phyloP scores from a whole-genome alignment of 2,113 vertebrate species.

The Megaceryle torquata region DNA sequence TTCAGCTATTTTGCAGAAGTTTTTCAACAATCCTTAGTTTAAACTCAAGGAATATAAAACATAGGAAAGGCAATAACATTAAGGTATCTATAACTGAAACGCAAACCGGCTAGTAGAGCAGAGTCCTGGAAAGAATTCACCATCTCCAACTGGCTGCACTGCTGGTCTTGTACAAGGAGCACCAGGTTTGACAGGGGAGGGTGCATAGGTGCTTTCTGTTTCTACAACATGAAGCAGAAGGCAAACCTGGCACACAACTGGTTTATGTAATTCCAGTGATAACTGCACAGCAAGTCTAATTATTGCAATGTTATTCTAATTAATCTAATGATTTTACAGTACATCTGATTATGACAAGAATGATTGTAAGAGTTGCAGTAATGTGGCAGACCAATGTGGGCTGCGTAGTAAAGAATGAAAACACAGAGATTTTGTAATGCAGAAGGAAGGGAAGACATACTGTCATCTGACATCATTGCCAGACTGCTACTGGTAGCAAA shows the following conservation, averaged over 20 bases:
- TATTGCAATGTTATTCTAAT: neutral
- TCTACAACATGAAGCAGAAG: neutral
- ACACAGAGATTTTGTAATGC: neutral
- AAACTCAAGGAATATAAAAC: neutral
- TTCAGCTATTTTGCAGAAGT: neutral
- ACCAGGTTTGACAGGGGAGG: neutral
- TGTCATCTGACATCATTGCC: neutral
- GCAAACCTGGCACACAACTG: neutral
- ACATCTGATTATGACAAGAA: neutral
- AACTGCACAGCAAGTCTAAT: neutral
- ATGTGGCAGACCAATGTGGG: neutral
- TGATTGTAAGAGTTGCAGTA: neutral
- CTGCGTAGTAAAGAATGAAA: neutral
- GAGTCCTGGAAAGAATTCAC: neutral
- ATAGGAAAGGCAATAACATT: neutral
- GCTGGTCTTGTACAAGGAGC: neutral
- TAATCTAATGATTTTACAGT: neutral
- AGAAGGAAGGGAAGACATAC: neutral
- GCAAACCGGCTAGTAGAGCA: neutral
- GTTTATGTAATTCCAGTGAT: neutral
- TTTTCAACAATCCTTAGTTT: neutral
- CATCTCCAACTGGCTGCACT: neutral
- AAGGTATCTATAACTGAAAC: accelerated
- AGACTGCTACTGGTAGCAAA: neutral
- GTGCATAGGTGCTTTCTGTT: neutral